phyloP scores from a whole-genome alignment of 2,113 vertebrate species.

The Glaucomys volans region DNA sequence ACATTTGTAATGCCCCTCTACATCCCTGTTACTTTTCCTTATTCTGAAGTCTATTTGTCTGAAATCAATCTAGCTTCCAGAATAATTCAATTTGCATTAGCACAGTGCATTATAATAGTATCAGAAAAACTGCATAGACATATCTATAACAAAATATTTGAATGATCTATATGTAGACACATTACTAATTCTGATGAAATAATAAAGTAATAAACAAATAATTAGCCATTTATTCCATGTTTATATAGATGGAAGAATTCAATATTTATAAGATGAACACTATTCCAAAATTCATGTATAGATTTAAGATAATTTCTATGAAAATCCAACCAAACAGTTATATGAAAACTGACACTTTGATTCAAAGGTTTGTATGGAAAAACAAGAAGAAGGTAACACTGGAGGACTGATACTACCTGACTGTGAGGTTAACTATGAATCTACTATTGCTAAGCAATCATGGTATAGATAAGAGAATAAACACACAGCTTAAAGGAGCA shows the following conservation, averaged over 20 bases:
- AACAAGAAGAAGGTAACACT: neutral
- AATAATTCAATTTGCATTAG: neutral
- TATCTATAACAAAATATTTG: neutral
- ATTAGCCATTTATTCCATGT: neutral
- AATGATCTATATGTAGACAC: neutral
- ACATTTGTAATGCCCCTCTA: neutral
- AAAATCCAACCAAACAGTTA: neutral
- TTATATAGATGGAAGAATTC: neutral
- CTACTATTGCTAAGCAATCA: too few relatives aligned
- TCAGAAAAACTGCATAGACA: fast-evolving
- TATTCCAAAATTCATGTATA: neutral
- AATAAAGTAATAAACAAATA: neutral
- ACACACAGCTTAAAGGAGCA: neutral
- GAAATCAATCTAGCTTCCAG: neutral
- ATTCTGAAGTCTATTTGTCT: neutral
- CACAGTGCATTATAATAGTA: neutral
- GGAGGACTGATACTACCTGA: neutral
- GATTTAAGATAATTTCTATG: neutral
- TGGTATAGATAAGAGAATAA: neutral
- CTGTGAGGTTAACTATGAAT: neutral
- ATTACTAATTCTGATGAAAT: neutral
- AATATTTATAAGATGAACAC: neutral
- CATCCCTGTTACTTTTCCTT: neutral
- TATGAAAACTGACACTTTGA: neutral
- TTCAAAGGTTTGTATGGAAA: neutral